Base-by-base conservation (phyloP, 2,113 vertebrate species). In the Orcinus orca region DNA sequence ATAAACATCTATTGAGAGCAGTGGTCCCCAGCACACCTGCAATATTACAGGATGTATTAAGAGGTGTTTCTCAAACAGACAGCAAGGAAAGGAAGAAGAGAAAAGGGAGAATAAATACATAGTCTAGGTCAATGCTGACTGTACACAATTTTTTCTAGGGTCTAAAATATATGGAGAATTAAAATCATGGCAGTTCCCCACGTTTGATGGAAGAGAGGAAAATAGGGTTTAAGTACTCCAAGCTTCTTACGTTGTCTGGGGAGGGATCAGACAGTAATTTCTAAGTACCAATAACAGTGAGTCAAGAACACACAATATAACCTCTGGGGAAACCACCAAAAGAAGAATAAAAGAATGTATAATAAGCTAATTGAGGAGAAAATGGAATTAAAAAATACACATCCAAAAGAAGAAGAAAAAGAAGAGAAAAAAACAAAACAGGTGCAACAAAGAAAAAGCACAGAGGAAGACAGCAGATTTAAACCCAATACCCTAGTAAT, bases 141-240 rank as follows among this genome's bases (percentile, higher is more conserved):
- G 12, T 8, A 17, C 0, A 36, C 23, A 4, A 4, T 0, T 6
- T 18, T 47, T 53, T 7, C 17, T 53, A 65, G 53, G 1, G 15
- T 21, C 36, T 33, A 8, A 14, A 33, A 26, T 5, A 8, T 0
- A 13, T 2, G 5, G 33, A 47, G 21, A 74, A 5, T 18, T 20
- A 25, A 38, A 38, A 13, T 20, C 38, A 6, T 0, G 2, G 47
- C 2, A n/a, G 44, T 23, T 50, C 9, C 3, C 36, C 25, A 25
- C 1, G 3, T 36, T 2, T 74, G 8, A 21, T 6, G 38, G 76
- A 55, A 50, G 60, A 65, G 10, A 21, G 47, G 38, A 47, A 14
- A 38, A 8, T 0, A 3, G 50, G 25, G 20, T 3, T 5, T 6
- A 8, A 21, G 31, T 10, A 2, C 41, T n/a, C 11, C 8, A 62